Conservation (phyloP, 2,797 vertebrate genomes). For the Mus minutoides region DNA sequence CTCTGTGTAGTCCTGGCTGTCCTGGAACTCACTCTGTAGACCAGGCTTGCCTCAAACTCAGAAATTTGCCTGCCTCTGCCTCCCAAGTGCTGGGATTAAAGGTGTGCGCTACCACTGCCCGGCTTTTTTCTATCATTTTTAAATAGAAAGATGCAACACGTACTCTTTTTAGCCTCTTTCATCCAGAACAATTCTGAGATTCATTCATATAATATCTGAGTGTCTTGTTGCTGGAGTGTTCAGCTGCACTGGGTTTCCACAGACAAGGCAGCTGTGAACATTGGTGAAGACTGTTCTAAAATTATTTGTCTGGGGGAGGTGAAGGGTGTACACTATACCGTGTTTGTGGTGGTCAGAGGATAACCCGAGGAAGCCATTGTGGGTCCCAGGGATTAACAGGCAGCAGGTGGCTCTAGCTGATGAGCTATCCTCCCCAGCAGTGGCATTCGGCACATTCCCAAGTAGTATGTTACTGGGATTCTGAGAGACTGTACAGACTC, state of each 20-base stretch:
- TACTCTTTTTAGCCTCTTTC: background rate
- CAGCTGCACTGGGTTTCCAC: background rate
- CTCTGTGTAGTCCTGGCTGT: too few relatives aligned
- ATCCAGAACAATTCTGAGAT: background rate
- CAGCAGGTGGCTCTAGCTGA: background rate
- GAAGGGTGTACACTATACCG: background rate
- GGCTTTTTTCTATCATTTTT: background rate
- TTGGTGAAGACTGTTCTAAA: background rate
- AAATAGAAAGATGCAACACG: background rate
- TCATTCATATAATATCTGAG: background rate
- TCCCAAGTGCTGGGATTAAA: too few relatives aligned
- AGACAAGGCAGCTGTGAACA: background rate
- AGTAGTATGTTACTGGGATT: background rate
- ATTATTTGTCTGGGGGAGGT: too few relatives aligned
- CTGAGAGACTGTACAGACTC: background rate
- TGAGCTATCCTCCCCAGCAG: background rate
- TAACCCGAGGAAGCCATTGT: background rate
- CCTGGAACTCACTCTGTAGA: too few relatives aligned
- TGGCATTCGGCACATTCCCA: background rate
- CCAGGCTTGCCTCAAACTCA: too few relatives aligned
- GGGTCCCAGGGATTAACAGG: background rate
- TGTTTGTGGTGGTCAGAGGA: background rate
- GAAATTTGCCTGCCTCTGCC: too few relatives aligned
- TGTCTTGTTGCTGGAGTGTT: background rate
- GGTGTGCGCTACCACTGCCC: too few relatives aligned